A percentile compares a stretch with the other conserved stretches of the same genome.
These are phyloP conservation scores for Myiopsitta monachus DNA, from an alignment of 2,113 vertebrate species.

Conservation along the genomic window DNA sequence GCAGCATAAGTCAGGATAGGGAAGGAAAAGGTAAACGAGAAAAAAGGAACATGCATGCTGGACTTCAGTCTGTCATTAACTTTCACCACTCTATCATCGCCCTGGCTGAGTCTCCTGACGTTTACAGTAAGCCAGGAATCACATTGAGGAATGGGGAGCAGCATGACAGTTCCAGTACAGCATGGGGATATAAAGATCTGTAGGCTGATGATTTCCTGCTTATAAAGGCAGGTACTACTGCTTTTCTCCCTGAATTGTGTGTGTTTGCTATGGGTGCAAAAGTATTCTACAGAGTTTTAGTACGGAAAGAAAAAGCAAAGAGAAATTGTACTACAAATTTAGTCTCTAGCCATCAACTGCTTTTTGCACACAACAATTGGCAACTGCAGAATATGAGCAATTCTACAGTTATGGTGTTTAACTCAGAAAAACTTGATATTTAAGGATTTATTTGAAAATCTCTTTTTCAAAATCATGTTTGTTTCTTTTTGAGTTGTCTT, in stretches of 20 bases:
- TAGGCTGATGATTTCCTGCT: not conserved
- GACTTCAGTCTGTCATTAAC: not conserved
- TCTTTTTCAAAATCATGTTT: not conserved
- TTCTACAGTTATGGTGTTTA: not conserved
- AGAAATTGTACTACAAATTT: not conserved
- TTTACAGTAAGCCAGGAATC: not conserved
- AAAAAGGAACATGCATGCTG: not conserved
- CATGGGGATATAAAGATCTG: not conserved
- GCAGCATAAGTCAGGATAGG: not conserved
- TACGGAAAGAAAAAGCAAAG: not conserved
- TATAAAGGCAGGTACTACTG: not conserved
- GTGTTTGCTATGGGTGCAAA: not conserved
- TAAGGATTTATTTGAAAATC: not conserved
- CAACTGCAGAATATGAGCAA: not conserved
- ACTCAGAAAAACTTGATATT: not conserved
- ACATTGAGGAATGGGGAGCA: not conserved
- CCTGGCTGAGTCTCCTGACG: not conserved
- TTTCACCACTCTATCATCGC: not conserved
- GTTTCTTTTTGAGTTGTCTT: not conserved
- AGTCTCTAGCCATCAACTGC: not conserved
- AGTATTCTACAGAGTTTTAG: not conserved
- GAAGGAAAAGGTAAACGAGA: not conserved
- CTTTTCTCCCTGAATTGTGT: not conserved
- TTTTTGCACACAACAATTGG: not conserved
- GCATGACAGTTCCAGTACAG: accelerated